Percentiles rank a stretch among this genome's conserved stretches.
phyloP scores from a whole-genome alignment of 2,888 invertebrate species.

The Dynastes tityus region DNA sequence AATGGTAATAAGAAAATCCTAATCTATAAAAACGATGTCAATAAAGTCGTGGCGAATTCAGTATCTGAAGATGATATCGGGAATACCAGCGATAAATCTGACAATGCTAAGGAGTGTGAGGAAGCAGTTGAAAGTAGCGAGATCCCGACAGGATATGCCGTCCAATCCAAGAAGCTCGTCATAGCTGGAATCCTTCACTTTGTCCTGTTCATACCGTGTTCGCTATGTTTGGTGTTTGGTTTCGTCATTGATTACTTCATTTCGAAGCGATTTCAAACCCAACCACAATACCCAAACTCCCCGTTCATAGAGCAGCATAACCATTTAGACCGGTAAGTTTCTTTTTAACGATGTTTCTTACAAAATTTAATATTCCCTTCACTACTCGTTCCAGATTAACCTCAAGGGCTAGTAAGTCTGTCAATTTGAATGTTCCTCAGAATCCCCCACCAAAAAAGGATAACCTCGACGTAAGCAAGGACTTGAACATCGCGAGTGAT shows the following conservation, averaged over 20 bases:
- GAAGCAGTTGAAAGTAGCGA: conserved; percentile 61
- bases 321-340: conserved; percentile 80
- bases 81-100: conserved; percentile 53
- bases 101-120: conserved; percentile 63
- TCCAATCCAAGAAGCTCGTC: conserved; percentile 73
- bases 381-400: conserved; percentile 68
- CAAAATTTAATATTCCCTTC: conserved; percentile 61
- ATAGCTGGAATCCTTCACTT: conserved; percentile 87
- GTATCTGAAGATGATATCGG: conserved; percentile 54
- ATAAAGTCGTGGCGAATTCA: conserved; percentile 34
- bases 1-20: conserved; percentile 55
- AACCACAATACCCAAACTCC: conserved; percentile 81
- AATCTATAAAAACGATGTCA: conserved; percentile 45
- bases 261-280: conserved; percentile 82
- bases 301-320: conserved; percentile 86
- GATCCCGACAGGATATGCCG: conserved; percentile 63
- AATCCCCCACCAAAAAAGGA: conserved; percentile 77
- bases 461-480: conserved; percentile 75
- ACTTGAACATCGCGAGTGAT: conserved; percentile 70
- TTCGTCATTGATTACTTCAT: conserved; percentile 90
- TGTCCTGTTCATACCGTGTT: conserved; percentile 85
- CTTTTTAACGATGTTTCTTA: conserved; percentile 52
- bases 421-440: conserved; percentile 82
- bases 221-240: conserved; percentile 86
- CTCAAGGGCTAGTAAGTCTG: conserved; percentile 80